Percentiles rank a stretch among this genome's conserved stretches.
phyloP scores from a whole-genome alignment of 23 tunicate species.

The Halocynthia roretzi region DNA sequence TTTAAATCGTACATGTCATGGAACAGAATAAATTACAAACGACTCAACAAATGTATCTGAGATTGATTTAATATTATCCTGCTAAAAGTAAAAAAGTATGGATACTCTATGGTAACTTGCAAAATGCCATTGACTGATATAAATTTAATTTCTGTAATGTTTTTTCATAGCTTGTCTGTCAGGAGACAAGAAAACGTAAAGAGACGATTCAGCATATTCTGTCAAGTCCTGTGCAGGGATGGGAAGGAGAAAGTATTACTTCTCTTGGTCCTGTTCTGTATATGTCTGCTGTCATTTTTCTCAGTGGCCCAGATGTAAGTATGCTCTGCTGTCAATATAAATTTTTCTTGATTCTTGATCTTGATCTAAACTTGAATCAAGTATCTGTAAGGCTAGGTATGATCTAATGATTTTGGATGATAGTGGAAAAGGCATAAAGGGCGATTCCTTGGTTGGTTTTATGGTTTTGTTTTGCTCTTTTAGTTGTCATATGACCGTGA shows the following conservation, averaged over 20 bases:
- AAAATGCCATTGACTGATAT: too few species aligned
- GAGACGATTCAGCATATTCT: constrained; percentile 75
- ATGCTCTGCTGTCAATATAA: not conserved
- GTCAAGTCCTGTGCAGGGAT: constrained; percentile 65
- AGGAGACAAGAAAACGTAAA: constrained; percentile 84
- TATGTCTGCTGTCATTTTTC: constrained; percentile 64
- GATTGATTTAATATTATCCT: too few species aligned
- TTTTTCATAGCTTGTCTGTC: constrained; percentile 65
- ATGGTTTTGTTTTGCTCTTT: too few species aligned
- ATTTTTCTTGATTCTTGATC: not conserved
- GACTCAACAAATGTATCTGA: too few species aligned
- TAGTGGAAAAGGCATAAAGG: not conserved
- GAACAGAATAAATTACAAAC: too few species aligned
- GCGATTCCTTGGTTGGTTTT: too few species aligned
- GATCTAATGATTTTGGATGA: not conserved
- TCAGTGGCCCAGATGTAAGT: constrained; percentile 73
- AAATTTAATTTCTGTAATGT: too few species aligned
- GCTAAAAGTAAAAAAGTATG: too few species aligned
- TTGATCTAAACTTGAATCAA: too few species aligned
- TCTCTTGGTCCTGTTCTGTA: constrained; percentile 69
- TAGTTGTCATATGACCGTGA: too few species aligned
- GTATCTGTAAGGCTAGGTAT: not conserved
- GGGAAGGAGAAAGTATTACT: constrained; percentile 71
- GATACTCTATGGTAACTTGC: too few species aligned
- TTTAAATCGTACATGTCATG: too few species aligned